These are phyloP conservation scores for Monodelphis domestica DNA, from an alignment of 2,797 vertebrate genomes.

Conservation along the genomic window DNA sequence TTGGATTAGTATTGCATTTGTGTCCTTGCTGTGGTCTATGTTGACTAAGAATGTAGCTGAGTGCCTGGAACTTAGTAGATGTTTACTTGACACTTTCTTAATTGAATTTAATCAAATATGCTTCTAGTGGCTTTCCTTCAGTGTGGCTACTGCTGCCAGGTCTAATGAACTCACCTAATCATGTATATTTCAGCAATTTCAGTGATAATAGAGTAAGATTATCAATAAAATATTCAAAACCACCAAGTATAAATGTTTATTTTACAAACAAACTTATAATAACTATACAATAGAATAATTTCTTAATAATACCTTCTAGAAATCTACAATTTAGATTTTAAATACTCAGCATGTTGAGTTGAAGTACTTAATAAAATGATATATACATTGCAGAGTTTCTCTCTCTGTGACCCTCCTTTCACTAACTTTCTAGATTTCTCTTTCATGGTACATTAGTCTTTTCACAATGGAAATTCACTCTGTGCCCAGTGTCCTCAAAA, in stretches of 20 bases:
- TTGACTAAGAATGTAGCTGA: background rate
- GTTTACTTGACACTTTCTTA: background rate
- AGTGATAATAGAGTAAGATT: background rate
- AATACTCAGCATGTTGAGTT: background rate
- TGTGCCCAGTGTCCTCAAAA: background rate
- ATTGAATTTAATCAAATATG: background rate
- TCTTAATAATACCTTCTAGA: background rate
- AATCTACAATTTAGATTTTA: background rate
- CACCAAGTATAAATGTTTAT: background rate
- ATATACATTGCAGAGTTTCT: background rate
- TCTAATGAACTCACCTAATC: background rate
- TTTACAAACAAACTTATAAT: background rate
- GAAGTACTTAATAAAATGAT: background rate
- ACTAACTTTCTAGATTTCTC: background rate
- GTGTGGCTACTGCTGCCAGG: background rate
- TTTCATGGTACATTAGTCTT: background rate
- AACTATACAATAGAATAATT: background rate
- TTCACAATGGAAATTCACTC: background rate
- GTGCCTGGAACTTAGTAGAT: background rate
- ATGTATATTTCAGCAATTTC: background rate
- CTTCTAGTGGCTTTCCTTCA: background rate
- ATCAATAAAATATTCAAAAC: background rate
- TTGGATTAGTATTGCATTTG: too few relatives aligned
- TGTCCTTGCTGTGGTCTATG: background rate
- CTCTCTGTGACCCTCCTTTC: background rate